Evolutionary conservation across 2,888 invertebrate genomes (phyloP), one percentile per base, ranked within the genome.

Genomic region (Plagiodera versicolora): DNA sequence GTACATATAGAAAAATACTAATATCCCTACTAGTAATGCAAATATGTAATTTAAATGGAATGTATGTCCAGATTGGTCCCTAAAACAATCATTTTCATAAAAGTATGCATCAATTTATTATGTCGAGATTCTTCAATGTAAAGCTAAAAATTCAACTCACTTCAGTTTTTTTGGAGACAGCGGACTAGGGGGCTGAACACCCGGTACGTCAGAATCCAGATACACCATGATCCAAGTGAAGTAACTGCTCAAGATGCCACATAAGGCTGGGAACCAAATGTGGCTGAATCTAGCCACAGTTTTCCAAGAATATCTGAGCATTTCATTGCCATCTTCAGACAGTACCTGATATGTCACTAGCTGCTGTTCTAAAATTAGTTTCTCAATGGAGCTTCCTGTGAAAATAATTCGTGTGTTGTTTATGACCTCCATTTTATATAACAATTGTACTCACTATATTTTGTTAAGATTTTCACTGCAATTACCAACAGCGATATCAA

Each of bases 211-310:
- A 60, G 87, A 87, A 74, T 87, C 87, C 68, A 86, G 79, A 75
- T 86, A 87, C 18, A 87, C 83, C 70, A 87, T 82, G 58, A 81
- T 78, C 81, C 85, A 86, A 6, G 83, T 84, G 67, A 86, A 83
- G 67, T 81, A 77, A n/a, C 83, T 81, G 54, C 83, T 77, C 2
- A 81, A 70, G 11, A 83, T 63, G 4, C 87, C 86, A 74, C 83
- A 83, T 2, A 80, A 11, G 4, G 72, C 58, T 9, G 81, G 80
- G 49, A 80, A 66, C 77, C 79, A 79, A 62, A 78, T 60, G 30
- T 67, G 67, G 65, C 79, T 79, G 61, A 74, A 77, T 64, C 70
- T 73, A 24, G 77, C 68, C 20, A 73, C 73, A 39, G 72, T 76
- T 58, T 71, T 72, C 78, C 79, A 78, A 10, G 74, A 72, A 65